Conservation (phyloP, 1,140 invertebrate genomes). For the Daktulosphaira vitifoliae region DNA sequence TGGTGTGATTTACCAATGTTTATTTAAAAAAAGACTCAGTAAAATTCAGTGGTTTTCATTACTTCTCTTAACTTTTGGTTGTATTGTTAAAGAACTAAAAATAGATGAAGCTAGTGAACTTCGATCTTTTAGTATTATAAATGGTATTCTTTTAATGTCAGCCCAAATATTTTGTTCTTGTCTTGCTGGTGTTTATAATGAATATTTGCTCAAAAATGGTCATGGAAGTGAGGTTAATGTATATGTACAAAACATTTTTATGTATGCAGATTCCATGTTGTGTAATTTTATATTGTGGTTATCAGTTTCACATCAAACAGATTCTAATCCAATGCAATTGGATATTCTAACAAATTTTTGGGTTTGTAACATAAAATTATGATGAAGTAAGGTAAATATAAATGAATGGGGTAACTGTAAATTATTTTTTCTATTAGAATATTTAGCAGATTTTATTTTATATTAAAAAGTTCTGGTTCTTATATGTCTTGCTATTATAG, state of each 20-base stretch:
- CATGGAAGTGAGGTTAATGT: slow-evolving; percentile 75
- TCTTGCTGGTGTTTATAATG: slow-evolving; percentile 91
- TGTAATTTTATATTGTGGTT: slow-evolving; percentile 69
- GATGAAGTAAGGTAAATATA: too few species aligned
- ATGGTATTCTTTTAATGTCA: slow-evolving; percentile 36
- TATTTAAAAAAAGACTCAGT: slow-evolving; percentile 79
- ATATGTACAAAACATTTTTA: slow-evolving; percentile 90
- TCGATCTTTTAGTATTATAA: background rate
- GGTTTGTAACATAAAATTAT: slow-evolving; percentile 5
- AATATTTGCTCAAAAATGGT: slow-evolving; percentile 77
- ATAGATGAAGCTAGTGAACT: slow-evolving; percentile 43
- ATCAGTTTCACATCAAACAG: background rate
- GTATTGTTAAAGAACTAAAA: slow-evolving; percentile 82
- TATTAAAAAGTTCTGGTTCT: too few species aligned
- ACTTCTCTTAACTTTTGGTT: slow-evolving; percentile 75
- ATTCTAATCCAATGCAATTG: background rate
- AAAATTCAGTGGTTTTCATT: slow-evolving; percentile 83
- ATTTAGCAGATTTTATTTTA: too few species aligned
- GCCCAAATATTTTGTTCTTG: slow-evolving; percentile 82
- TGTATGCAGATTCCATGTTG: slow-evolving; percentile 90
- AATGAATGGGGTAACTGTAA: too few species aligned
- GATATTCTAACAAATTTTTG: background rate
- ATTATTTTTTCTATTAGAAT: too few species aligned
- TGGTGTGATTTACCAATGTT: slow-evolving; percentile 79
- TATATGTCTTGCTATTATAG: too few species aligned